phyloP scores from a whole-genome alignment of 1,140 invertebrate species.

The Octopus sinensis region DNA sequence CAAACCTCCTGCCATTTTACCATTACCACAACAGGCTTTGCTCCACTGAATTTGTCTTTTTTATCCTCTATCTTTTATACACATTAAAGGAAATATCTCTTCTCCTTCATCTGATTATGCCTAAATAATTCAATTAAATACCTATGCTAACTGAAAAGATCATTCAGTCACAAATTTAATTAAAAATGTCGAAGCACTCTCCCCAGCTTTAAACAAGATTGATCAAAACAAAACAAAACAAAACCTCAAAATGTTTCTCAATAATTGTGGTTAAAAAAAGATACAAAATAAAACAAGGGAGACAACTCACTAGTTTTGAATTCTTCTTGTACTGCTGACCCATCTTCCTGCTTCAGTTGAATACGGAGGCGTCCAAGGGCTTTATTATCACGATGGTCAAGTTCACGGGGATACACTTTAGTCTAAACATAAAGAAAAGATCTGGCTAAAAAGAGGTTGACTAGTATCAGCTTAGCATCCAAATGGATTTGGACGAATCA shows the following conservation, averaged over 20 bases:
- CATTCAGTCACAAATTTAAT: neutral
- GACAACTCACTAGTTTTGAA: constrained; percentile 68
- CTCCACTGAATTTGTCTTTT: too few relatives aligned
- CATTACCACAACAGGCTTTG: too few relatives aligned
- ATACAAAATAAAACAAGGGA: constrained; percentile 6
- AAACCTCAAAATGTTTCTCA: neutral
- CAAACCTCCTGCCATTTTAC: too few relatives aligned
- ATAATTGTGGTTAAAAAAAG: neutral
- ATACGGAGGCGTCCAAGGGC: constrained; percentile 84
- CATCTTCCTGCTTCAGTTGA: constrained; percentile 90
- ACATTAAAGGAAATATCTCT: too few relatives aligned
- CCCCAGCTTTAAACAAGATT: neutral
- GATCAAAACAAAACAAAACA: neutral
- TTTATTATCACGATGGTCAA: constrained; percentile 77
- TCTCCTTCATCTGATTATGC: neutral
- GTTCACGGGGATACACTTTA: constrained; percentile 88
- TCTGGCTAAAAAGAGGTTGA: too few relatives aligned
- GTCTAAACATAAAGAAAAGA: constrained; percentile 61
- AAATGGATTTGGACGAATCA: too few relatives aligned
- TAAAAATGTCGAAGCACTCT: neutral
- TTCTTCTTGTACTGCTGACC: constrained; percentile 69
- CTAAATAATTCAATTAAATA: neutral
- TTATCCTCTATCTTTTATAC: too few relatives aligned
- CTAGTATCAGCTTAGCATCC: too few relatives aligned
- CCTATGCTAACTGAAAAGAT: neutral